Percentiles rank a stretch among this genome's conserved stretches.
These are phyloP conservation scores for Agrotis exclamationis DNA, from an alignment of 2,888 invertebrate species.

Conservation along the genomic window DNA sequence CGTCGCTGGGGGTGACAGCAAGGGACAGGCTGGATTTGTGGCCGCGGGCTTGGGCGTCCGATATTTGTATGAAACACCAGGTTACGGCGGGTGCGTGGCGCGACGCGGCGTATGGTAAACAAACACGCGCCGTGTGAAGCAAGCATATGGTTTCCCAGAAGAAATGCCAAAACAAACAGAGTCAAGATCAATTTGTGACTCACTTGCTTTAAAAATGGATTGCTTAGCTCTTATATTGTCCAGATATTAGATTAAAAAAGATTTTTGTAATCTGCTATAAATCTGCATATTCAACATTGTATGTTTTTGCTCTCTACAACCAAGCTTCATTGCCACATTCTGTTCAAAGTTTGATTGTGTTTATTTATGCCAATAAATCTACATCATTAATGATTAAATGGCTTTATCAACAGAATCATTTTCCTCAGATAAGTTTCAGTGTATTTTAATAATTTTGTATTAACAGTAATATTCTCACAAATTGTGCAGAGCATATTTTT, in stretches of 20 bases:
- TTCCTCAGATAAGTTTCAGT: not conserved
- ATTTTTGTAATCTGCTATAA: not conserved
- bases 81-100: too few relatives aligned
- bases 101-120: too few relatives aligned
- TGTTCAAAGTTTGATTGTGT: not conserved
- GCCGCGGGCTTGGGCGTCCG: too few relatives aligned
- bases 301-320: not conserved
- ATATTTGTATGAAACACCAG: too few relatives aligned
- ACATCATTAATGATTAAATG: not conserved
- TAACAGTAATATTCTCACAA: not conserved
- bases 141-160: not conserved
- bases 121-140: too few relatives aligned
- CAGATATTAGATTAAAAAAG: conserved; percentile 7
- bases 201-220: conserved; percentile 12
- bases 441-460: not conserved
- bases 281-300: too few relatives aligned
- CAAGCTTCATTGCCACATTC: not conserved
- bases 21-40: too few relatives aligned
- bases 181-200: conserved; percentile 20
- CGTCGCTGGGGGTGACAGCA: too few relatives aligned
- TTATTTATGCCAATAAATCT: not conserved
- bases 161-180: conserved; percentile 42
- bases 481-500: not conserved
- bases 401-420: not conserved
- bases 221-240: not conserved